phyloP scores from a whole-genome alignment of 2,113 vertebrate species.

The Micronycteris hirsuta region DNA sequence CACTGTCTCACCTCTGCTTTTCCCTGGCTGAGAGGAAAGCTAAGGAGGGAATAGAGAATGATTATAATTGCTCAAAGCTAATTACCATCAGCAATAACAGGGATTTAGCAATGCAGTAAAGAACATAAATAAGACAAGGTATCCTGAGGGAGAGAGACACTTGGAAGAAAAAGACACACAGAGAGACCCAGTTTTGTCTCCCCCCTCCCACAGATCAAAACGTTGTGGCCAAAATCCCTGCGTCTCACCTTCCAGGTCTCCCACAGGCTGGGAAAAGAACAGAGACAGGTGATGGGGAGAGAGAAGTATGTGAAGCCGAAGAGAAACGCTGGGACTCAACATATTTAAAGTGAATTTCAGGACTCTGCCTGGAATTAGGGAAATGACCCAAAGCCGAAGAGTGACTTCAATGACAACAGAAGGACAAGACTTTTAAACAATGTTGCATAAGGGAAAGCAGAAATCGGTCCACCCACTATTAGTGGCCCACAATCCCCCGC shows the following conservation, averaged over 20 bases:
- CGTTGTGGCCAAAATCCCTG: neutral
- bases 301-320: neutral
- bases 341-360: neutral
- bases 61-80: constrained; percentile 73
- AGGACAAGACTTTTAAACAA: neutral
- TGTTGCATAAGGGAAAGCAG: neutral
- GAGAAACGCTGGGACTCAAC: neutral
- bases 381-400: neutral
- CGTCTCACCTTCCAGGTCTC: neutral
- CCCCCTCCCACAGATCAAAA: neutral
- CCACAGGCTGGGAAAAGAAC: too few relatives aligned
- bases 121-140: constrained; percentile 68
- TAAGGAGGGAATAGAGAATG: constrained; percentile 55
- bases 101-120: constrained; percentile 56
- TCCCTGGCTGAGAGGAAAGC: constrained; percentile 19
- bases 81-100: constrained; percentile 71
- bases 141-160: constrained; percentile 39
- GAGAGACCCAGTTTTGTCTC: neutral
- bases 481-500: neutral
- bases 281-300: neutral
- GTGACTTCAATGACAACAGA: neutral
- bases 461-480: neutral
- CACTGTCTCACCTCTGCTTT: constrained; percentile 14
- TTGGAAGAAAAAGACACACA: constrained; percentile 15
- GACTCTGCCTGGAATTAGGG: neutral